Percentiles rank a stretch among this genome's conserved stretches.
Evolutionary conservation across 2,797 vertebrate species (phyloP).

Genomic region (Gambusia yucatana): DNA sequence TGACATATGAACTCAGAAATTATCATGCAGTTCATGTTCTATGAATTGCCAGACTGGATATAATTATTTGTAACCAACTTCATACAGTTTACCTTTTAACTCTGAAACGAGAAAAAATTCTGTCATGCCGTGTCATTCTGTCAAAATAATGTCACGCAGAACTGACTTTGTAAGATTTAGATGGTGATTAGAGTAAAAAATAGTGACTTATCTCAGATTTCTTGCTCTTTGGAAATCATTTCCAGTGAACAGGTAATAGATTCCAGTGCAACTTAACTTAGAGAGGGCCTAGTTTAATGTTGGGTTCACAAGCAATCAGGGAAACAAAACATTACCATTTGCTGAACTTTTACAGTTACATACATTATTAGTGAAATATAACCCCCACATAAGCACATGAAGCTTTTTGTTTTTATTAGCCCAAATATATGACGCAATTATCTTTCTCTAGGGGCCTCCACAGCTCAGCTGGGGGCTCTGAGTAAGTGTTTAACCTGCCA

Average conservation of each 20-base stretch:
- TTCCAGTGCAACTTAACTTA: neutral
- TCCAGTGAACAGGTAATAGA: neutral
- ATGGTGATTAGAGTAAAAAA: neutral
- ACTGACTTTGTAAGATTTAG: neutral
- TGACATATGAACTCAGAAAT: neutral
- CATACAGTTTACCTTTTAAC: neutral
- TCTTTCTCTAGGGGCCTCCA: neutral
- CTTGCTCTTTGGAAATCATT: neutral
- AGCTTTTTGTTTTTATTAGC: neutral
- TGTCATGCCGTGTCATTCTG: no score
- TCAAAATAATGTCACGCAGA: neutral
- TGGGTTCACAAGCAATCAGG: neutral
- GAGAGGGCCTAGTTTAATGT: neutral
- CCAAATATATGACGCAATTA: neutral
- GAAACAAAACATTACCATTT: neutral
- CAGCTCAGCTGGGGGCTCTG: neutral
- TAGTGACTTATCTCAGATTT: neutral
- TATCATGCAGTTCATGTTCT: neutral
- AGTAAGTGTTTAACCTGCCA: neutral
- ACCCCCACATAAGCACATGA: neutral
- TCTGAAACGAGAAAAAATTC: neutral
- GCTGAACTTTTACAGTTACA: neutral
- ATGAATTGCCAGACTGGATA: neutral
- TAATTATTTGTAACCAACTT: neutral
- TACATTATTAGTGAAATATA: neutral